These are phyloP conservation scores for Nematostella vectensis DNA, from an alignment of 92 coral and sea anemone species.

Conservation along the genomic window DNA sequence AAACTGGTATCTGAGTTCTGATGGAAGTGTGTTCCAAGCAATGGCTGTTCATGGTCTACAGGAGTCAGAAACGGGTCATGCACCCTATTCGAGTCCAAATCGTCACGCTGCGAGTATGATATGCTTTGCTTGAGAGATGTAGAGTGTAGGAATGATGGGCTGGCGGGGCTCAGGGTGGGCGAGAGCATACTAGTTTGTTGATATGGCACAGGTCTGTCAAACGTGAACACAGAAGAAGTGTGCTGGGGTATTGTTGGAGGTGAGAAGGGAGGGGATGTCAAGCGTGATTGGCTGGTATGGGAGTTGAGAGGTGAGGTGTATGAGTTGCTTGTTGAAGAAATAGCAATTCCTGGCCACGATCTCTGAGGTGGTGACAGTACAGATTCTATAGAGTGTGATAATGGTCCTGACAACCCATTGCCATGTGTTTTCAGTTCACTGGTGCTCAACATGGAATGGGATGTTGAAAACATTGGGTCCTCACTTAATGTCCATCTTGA, in stretches of 20 bases:
- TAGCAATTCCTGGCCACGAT: constrained; percentile 50
- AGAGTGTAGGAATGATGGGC: constrained; percentile 65
- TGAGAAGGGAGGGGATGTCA: constrained; percentile 80
- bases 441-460: constrained; percentile 47
- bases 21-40: constrained; percentile 70
- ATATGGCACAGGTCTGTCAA: constrained; percentile 79
- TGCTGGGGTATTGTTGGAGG: constrained; percentile 95
- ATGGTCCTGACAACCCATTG: constrained; percentile 64
- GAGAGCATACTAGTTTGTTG: constrained; percentile 78
- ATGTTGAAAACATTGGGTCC: constrained; percentile 85
- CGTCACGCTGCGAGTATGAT: constrained; percentile 42
- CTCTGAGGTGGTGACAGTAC: constrained; percentile 68
- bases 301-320: constrained; percentile 79
- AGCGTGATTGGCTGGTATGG: constrained; percentile 55
- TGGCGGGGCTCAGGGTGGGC: constrained; percentile 82
- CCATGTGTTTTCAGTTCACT: constrained; percentile 61
- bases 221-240: constrained; percentile 70
- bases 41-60: constrained; percentile 60
- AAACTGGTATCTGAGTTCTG: constrained; percentile 58
- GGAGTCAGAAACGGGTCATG: constrained; percentile 73
- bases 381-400: constrained; percentile 64
- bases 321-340: constrained; percentile 38
- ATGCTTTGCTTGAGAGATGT: constrained; percentile 48
- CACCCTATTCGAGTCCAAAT: constrained; percentile 43
- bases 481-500: constrained; percentile 49